Evolutionary conservation across 2,113 vertebrate genomes (phyloP).

Genomic region (Thunnus maccoyii): DNA sequence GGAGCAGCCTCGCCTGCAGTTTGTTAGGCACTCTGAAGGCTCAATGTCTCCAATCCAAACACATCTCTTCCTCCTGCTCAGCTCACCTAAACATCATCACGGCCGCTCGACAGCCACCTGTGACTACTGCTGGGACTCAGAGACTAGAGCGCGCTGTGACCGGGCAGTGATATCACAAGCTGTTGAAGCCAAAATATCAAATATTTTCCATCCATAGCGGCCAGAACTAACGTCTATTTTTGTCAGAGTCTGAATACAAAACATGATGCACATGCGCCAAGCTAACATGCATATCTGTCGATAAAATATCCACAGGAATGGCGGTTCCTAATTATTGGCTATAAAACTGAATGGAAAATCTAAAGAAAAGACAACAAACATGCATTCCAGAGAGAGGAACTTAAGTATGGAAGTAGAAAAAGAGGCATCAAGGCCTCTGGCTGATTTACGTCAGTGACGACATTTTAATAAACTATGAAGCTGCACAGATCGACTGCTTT

Average conservation of each 20-base stretch:
- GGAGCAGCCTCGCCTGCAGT: constrained; percentile 32
- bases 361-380: not conserved
- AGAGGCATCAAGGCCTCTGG: no score
- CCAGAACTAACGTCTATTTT: no score
- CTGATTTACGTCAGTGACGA: no score
- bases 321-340: no score
- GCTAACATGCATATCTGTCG: no score
- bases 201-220: no score
- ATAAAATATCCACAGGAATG: no score
- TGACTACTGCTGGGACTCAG: not conserved
- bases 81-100: constrained; percentile 3
- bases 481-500: not conserved
- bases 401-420: no score
- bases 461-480: no score
- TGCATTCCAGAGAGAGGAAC: not conserved
- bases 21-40: constrained; percentile 21
- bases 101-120: not conserved
- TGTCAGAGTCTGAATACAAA: not conserved
- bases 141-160: not conserved
- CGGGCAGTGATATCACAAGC: not conserved
- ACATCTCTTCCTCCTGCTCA: constrained; percentile 2
- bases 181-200: no score
- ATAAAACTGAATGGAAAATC: no score
- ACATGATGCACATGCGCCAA: not conserved
- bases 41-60: constrained; percentile 28